phyloP scores from a whole-genome alignment of 2,888 invertebrate species.

The Pharmacophagus antenor region DNA sequence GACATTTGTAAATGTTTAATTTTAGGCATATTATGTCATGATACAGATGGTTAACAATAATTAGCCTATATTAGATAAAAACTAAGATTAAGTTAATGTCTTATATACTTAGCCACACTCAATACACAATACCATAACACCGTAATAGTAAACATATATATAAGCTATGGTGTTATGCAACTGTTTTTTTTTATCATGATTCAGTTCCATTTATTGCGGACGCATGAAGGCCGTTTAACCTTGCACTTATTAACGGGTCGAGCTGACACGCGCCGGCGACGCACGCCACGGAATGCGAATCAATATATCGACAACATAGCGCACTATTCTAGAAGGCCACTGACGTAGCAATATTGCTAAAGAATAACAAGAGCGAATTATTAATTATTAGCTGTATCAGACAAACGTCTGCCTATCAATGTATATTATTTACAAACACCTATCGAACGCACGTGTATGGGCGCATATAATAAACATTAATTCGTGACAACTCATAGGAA shows the following conservation, averaged over 20 bases:
- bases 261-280: not conserved
- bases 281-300: conserved; percentile 2
- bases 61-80: too few species aligned
- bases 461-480: too few species aligned
- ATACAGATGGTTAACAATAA: too few species aligned
- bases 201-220: not conserved
- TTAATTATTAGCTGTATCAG: not conserved
- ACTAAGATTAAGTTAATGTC: too few species aligned
- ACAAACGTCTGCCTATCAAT: not conserved
- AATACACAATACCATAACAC: too few species aligned
- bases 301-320: conserved; percentile 15
- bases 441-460: too few species aligned
- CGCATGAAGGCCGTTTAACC: not conserved
- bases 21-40: too few species aligned
- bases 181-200: not conserved
- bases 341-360: conserved; percentile 14
- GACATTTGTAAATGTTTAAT: too few species aligned
- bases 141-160: too few species aligned
- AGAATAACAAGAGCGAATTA: conserved; percentile 1
- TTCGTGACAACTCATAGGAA: too few species aligned
- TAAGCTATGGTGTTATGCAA: not conserved
- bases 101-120: too few species aligned
- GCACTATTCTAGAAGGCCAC: conserved; percentile 24
- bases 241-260: not conserved
- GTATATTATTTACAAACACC: too few species aligned